A percentile compares a stretch with the other conserved stretches of the same genome.
These are phyloP conservation scores for Ammodramus savannarum DNA, from an alignment of 2,113 vertebrate species.

Conservation along the genomic window DNA sequence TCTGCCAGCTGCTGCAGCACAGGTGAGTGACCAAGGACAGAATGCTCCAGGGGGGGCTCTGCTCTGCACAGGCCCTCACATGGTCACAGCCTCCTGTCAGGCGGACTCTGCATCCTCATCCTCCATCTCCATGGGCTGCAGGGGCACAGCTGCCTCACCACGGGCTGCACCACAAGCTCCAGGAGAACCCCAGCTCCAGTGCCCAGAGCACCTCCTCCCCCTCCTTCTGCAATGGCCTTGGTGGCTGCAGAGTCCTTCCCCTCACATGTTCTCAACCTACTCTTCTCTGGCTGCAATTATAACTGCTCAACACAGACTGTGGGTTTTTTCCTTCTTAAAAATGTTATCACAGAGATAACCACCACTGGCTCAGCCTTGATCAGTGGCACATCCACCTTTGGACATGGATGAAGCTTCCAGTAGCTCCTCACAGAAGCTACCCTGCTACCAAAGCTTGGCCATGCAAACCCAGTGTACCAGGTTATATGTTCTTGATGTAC, in stretches of 20 bases:
- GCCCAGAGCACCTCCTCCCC: not conserved
- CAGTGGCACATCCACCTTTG: not conserved
- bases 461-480: not conserved
- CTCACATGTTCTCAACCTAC: not conserved
- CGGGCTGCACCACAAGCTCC: not conserved
- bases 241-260: not conserved
- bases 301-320: not conserved
- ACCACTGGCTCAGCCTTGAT: not conserved
- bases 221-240: not conserved
- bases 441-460: not conserved
- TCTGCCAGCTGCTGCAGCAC: not conserved
- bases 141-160: not conserved
- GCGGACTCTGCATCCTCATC: not conserved
- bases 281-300: not conserved
- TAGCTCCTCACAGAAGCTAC: not conserved
- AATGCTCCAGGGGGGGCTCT: not conserved
- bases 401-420: not conserved
- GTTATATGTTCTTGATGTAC: not conserved
- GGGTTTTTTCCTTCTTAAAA: not conserved
- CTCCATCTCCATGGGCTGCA: not conserved
- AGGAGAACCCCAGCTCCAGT: not conserved
- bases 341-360: not conserved
- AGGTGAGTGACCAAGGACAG: not conserved
- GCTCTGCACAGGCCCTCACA: rapidly evolving
- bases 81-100: not conserved